phyloP scores from a whole-genome alignment of 2,797 vertebrate species.

The Calcarius lapponicus region DNA sequence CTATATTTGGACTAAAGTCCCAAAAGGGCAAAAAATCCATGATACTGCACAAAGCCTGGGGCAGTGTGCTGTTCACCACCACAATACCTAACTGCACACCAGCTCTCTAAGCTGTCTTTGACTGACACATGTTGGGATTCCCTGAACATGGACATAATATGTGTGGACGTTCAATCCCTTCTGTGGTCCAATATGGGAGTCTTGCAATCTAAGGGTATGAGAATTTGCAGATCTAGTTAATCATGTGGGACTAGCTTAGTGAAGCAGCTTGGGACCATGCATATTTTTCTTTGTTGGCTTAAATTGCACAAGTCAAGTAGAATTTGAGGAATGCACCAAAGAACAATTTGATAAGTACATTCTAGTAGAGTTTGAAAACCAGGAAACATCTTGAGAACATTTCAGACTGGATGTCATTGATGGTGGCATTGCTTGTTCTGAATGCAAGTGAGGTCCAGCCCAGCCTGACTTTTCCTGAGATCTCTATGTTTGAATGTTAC shows the following conservation, averaged over 20 bases:
- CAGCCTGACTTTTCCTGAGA: background rate
- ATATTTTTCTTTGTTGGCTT: background rate
- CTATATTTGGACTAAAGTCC: background rate
- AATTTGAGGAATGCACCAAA: background rate
- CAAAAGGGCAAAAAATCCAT: background rate
- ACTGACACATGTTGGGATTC: background rate
- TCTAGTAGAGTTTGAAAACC: background rate
- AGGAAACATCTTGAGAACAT: background rate
- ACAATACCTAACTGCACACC: background rate
- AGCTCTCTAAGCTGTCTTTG: background rate
- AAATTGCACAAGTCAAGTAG: background rate
- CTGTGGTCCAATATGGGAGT: background rate
- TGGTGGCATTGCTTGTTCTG: background rate
- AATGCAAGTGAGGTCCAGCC: background rate
- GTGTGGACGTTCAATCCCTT: background rate
- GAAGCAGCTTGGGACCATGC: background rate
- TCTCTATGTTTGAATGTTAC: background rate
- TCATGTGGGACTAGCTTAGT: background rate
- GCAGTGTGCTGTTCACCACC: background rate
- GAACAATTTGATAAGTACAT: background rate
- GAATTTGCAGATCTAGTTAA: background rate
- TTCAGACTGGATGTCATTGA: background rate
- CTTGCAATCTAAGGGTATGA: background rate
- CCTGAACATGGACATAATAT: background rate
- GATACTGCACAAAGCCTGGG: background rate